Evolutionary conservation across 2,888 invertebrate species (phyloP).

Genomic region (Epirrhoe alternata): DNA sequence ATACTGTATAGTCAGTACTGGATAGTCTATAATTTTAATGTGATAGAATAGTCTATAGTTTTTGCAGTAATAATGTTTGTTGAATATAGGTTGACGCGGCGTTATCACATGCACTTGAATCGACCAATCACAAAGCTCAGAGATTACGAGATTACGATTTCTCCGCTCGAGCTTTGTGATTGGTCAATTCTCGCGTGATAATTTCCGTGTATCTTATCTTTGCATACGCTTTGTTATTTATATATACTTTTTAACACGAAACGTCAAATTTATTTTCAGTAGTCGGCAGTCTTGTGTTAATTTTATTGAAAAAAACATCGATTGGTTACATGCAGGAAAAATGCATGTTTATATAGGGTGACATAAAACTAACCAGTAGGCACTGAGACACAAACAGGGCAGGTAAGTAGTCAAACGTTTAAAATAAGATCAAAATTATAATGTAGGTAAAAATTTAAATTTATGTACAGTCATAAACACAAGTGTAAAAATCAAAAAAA

Average conservation of each 20-base stretch:
- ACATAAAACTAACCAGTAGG: neutral
- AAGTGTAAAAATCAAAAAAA: slow-evolving; percentile 6
- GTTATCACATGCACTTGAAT: no score
- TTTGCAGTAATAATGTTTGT: no score
- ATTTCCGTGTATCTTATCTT: neutral
- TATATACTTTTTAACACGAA: neutral
- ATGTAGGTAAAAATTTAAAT: neutral
- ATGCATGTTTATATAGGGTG: slow-evolving; percentile 25
- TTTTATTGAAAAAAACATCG: neutral
- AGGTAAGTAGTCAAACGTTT: neutral
- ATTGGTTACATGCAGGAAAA: slow-evolving; percentile 12
- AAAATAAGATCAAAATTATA: neutral
- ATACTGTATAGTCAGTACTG: no score
- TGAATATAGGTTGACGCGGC: no score
- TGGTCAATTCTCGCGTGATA: no score
- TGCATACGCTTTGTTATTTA: neutral
- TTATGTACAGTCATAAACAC: slow-evolving; percentile 13
- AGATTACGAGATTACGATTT: no score
- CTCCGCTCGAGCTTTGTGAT: neutral
- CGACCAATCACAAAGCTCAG: neutral
- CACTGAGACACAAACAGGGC: neutral
- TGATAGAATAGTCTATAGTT: no score
- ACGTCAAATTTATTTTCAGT: no score
- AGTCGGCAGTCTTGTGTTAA: neutral
- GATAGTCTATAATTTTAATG: no score